Evolutionary conservation across 2,113 vertebrate genomes (phyloP), one percentile per base, ranked within the genome.

Genomic region (Sinocyclocheilus anophthalmus): DNA sequence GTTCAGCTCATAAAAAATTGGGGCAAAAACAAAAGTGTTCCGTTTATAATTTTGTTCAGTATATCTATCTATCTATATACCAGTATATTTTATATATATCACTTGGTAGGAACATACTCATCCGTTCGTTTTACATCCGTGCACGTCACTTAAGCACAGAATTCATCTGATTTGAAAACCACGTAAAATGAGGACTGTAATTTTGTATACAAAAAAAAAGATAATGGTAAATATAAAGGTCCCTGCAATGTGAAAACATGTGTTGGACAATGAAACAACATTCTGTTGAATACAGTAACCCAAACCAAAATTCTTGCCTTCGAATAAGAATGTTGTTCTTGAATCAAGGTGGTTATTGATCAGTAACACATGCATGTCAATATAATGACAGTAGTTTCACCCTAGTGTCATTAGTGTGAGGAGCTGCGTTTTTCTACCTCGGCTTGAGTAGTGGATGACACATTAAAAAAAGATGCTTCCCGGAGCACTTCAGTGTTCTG

Each of bases 381-480:
- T 48, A 24, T 48, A 42, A 9, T 48, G 75, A 53, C 12, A 33
- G 50, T 22, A 55, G 30, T 57, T 78, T 78, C 26, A 57, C 26
- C 26, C n/a, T 57, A 22, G 76, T 78, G 33, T 55, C 50, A 55
- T 57, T 78, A 78, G 48, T 14, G 14, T 33, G 50, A 78, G 14
- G 6, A 76, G 11, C 37, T 33, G 33, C 33, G 8, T 55, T 77
- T 78, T 55, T 11, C 50, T 55, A 20, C 48, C 16, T 26, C 70
- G 30, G 14, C 20, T n/a, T 48, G 30, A 73, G 37, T 69, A 9
- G 67, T 70, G 57, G 55, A 48, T 81, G 82, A 84, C 75, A 70
- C 70, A 79, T 76, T 72, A 88, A 88, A 88, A 85, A 72, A 76
- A 77, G 76, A 82, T 88, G 55, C 79, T 82, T 59, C 77, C 13